Base-by-base conservation (phyloP, 2,888 invertebrate genomes). In the Hirtodrosophila trivittata region DNA sequence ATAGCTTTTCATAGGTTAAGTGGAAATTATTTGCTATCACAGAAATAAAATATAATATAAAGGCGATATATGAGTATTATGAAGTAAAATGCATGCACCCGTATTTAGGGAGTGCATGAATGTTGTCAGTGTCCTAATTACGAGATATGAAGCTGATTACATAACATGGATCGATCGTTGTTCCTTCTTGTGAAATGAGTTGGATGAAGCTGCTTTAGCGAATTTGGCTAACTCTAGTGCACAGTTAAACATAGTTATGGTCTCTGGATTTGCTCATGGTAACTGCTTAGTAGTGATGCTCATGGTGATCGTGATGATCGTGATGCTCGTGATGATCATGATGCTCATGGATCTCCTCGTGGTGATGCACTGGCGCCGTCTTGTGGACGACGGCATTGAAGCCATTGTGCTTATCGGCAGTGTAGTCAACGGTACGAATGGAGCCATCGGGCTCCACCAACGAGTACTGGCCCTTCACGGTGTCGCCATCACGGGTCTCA, bases 401-500 rank as follows among this genome's bases (percentile, higher is more conserved):
- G 41, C 91, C 91, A 54, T 91, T 91, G 73, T 91, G 91, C 74
- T 91, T 91, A 59, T 91, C 91, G 55, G 91, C 91, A 26, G 91
- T 91, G 64, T 91, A 91, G 72, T 91, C 91, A 35, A 91, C 91
- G 30, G 94, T 95, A 73, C 95, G 92, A 66, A 95, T 94, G 50
- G 94, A 94, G 69, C 95, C 95, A 90, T 95, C 95, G 47, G 94
- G 94, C 89, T 95, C 95, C 72, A 94, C 94, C 86, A 93, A 91
- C 8, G 93, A 93, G 89, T 93, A 93, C 88, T 93, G 93, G 21
- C 91, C 93, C 91, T 93, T 93, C 0, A 94, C 93, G 35, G 93
- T 92, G 86, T 93, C 93, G 0, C 93, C 93, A 55, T 93, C 93
- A 72, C 93, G 92, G 0, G 93, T 92, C 86, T 94, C 93, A 62